Base-by-base conservation (phyloP, 2,113 vertebrate genomes). In the Salminus brasiliensis region DNA sequence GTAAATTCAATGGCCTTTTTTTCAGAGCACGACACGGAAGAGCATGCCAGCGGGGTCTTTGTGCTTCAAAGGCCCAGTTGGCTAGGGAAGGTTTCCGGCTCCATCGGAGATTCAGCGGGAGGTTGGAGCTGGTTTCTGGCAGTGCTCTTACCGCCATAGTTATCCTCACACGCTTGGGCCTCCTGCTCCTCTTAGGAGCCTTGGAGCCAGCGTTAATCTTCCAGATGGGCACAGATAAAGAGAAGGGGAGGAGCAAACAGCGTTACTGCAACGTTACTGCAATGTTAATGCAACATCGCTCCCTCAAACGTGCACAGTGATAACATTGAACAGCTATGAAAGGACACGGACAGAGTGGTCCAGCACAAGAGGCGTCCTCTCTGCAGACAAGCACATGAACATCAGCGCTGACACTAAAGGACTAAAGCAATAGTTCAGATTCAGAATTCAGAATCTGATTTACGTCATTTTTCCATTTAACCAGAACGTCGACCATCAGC, bases 81-180 rank as follows among this genome's bases (percentile, higher is more conserved):
- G 49, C 75, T 78, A 30, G 59, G 72, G 72, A 66, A 39, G n/a
- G 71, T 49, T 47, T 57, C 49, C 55, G 59, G 21, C 60, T 55
- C 70, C 62, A 25, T 57, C 21, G 15, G 43, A 68, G 63, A 59
- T 41, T n/a, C 36, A 11, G 68, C 71, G 68, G 60, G 80, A 25
- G 13, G 65, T 43, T 7, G 41, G 52, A 60, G 68, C 23, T 16
- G 39, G 12, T 72, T 68, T 36, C 80, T 70, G 67, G 74, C 68
- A 41, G 74, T 25, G 36, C 79, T 92, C 97, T 94, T 96, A 98
- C 97, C 92, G 92, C 91, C 86, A 97, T 88, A 88, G 96, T 96
- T 92, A 97, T 96, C 83, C 94, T 95, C 92, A 97, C 95, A 49
- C 93, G 94, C 89, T 96, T 95, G 92, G 91, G 90, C 91, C 95